A percentile compares a stretch with the other conserved stretches of the same genome.
Evolutionary conservation across 2,888 invertebrate species (phyloP).

Genomic region (Microctonus aethiopoides): DNA sequence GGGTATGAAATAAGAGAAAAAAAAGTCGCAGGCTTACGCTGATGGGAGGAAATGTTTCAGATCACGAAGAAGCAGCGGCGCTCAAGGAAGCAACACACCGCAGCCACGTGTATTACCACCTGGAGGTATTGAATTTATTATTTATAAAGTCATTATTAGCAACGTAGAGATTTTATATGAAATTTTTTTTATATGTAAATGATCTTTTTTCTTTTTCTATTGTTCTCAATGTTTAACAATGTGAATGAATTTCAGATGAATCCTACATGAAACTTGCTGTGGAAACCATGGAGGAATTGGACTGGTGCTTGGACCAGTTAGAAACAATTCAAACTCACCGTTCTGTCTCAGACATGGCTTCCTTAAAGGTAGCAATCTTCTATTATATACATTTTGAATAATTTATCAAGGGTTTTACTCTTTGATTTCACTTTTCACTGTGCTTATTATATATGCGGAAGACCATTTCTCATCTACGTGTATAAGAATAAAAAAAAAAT

Average conservation of each 20-base stretch:
- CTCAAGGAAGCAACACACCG: constrained; percentile 77
- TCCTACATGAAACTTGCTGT: constrained; percentile 92
- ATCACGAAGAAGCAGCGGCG: constrained; percentile 82
- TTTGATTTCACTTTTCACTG: background rate
- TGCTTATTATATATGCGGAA: background rate
- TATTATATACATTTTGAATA: background rate
- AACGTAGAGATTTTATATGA: too few relatives aligned
- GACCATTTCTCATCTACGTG: background rate
- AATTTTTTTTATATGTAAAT: too few relatives aligned
- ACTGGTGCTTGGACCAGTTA: constrained; percentile 99
- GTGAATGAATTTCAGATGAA: constrained; percentile 78
- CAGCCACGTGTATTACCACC: constrained; percentile 80
- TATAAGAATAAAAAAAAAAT: background rate
- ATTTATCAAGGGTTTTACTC: background rate
- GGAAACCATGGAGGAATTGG: constrained; percentile 98
- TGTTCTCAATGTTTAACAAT: background rate
- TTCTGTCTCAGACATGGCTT: constrained; percentile 99
- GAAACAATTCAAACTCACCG: constrained; percentile 99
- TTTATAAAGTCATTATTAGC: too few relatives aligned
- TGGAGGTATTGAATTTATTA: constrained; percentile 70
- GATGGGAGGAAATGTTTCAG: constrained; percentile 63
- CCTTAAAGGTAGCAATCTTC: constrained; percentile 84
- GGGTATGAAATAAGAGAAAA: background rate
- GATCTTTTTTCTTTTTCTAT: background rate
- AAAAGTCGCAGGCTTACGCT: background rate